Evolutionary conservation across 2,888 invertebrate species (phyloP), one percentile per base, ranked within the genome.

Genomic region (Trisateles emortualis): DNA sequence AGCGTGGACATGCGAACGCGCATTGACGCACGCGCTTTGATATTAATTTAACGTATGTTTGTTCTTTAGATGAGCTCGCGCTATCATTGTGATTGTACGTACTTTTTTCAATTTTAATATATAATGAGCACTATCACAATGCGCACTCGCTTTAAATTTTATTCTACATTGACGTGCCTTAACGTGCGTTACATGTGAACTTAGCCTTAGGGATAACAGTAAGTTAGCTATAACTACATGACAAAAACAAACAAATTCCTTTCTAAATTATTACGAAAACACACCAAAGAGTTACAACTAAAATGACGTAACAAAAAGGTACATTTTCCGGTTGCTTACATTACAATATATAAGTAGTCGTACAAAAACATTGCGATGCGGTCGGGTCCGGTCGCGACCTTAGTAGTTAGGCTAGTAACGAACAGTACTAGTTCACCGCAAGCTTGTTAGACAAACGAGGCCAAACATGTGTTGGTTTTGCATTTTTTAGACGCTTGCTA

Each of bases 371-470:
- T 64, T 57, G 57, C 56, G 44, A 50, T 43, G 59, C 52, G 58
- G 65, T 68, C 40, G 59, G 59, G 59, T 61, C 56, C 65, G 55
- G 61, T 60, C 65, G 57, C 52, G 62, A 65, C 63, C 59, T 59
- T 59, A 55, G 58, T 47, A 71, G 68, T 63, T 59, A 65, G 59
- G 41, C 52, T 55, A 56, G 59, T 65, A 70, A 72, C 64, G 39
- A 72, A 58, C 51, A 52, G 72, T 65, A 42, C 70, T 66, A 68
- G 65, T 64, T 59, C 50, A 68, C 72, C 69, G 54, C 72, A 68
- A 68, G 65, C 70, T 72, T 72, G 70, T 72, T 72, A 71, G 69
- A 61, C 61, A 64, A 71, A 71, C 60, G 61, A 71, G 65, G 63
- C 63, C 65, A 71, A 71, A 68, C 72, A 72, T 64, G 58, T 59